phyloP scores from a whole-genome alignment of 2,113 vertebrate genomes.

The Cyprinodon brontotheroides region DNA sequence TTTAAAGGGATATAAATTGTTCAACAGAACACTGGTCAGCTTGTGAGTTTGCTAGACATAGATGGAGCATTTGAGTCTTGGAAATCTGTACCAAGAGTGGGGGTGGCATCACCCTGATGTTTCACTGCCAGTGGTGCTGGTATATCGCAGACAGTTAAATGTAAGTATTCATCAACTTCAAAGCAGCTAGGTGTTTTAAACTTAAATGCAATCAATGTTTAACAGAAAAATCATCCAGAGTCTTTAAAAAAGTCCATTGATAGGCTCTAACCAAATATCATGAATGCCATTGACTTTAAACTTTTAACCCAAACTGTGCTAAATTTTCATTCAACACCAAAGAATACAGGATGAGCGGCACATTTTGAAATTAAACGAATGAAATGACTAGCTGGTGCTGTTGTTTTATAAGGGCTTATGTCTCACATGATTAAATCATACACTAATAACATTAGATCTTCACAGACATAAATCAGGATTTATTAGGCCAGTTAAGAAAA shows the following conservation, averaged over 20 bases:
- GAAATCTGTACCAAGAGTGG: no score
- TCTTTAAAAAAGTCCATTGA: neutral
- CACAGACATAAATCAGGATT: neutral
- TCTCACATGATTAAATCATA: neutral
- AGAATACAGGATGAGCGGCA: slow-evolving; percentile 10
- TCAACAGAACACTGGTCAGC: no score
- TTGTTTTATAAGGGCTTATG: neutral
- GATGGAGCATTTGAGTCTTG: no score
- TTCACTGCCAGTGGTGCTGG: no score
- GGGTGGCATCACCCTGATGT: no score
- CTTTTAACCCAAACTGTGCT: neutral
- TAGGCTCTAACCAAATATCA: neutral
- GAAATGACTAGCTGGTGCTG: slow-evolving; percentile 17
- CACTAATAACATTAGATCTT: neutral
- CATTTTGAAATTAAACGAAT: slow-evolving; percentile 21
- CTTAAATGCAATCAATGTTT: no score
- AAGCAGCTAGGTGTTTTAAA: no score
- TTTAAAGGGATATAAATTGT: neutral
- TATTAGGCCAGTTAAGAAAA: neutral
- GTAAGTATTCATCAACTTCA: no score
- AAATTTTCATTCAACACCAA: slow-evolving; percentile 12
- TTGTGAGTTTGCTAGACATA: neutral
- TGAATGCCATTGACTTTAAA: neutral
- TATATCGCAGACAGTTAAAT: no score
- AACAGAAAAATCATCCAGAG: no score